phyloP scores from a whole-genome alignment of 2,113 vertebrate genomes.

The Sinocyclocheilus anophthalmus region DNA sequence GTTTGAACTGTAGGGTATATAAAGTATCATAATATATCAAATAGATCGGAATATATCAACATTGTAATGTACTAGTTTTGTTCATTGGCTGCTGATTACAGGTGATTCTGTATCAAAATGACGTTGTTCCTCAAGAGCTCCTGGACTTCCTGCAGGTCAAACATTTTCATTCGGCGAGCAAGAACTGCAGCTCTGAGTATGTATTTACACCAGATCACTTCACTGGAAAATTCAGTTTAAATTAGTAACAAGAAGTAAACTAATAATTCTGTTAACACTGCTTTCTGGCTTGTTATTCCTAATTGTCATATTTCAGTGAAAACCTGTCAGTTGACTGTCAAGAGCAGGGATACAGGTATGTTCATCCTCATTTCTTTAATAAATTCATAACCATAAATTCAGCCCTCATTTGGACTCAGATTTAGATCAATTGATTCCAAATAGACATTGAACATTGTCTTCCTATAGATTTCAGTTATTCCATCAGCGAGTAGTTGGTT shows the following conservation, averaged over 20 bases:
- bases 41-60: too few species aligned
- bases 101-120: slow-evolving; percentile 78
- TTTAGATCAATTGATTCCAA: neutral
- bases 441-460: neutral
- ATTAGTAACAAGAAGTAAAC: neutral
- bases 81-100: slow-evolving; percentile 54
- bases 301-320: slow-evolving; percentile 65
- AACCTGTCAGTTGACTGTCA: slow-evolving; percentile 50
- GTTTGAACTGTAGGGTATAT: too few species aligned
- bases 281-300: neutral
- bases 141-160: slow-evolving; percentile 89
- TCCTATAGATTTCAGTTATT: slow-evolving; percentile 59
- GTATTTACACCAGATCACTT: slow-evolving; percentile 53
- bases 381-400: too few species aligned
- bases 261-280: neutral
- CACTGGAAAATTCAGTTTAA: neutral
- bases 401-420: too few species aligned
- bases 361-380: neutral
- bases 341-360: slow-evolving; percentile 67
- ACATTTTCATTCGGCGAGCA: slow-evolving; percentile 77
- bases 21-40: too few species aligned
- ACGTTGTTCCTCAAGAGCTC: slow-evolving; percentile 85
- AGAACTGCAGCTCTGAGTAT: slow-evolving; percentile 77
- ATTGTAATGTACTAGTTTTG: too few species aligned
- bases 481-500: slow-evolving; percentile 80